Base-by-base conservation (phyloP, 2,113 vertebrate genomes). In the Nettapus auritus region DNA sequence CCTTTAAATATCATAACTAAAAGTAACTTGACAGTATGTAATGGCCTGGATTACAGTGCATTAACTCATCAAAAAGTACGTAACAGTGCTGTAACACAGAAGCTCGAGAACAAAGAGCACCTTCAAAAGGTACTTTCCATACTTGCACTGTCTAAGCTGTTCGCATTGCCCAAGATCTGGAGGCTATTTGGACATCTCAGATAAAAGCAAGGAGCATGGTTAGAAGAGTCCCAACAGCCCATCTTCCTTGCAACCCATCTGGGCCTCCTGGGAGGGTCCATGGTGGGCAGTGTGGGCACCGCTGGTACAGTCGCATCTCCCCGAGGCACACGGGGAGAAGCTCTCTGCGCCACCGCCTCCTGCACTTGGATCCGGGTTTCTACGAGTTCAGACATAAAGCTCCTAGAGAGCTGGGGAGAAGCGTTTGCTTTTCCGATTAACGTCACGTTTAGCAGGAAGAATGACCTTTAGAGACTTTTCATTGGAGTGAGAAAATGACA, bases 341-440 rank as follows among this genome's bases (percentile, higher is more conserved):
- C 9, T 17, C 33, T 22, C 14, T 33, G 17, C 23, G 8, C 8
- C 53, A 36, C 60, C 2, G 8, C 8, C n/a, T 26, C 82, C 12
- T 21, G 19, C 36, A 28, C 26, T 0, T 0, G 18, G 5, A 36
- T 14, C 22, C 15, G 8, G 3, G 4, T 9, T 75, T 63, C 77
- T 57, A 23, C 40, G 50, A 33, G 42, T 28, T 7, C 17, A 18
- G 33, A 28, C 33, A 33, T 5, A 66, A 52, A 73, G 38, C 13
- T 55, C 53, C 9, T 21, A 13, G 9, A 8, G 8, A n/a, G n/a
- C 29, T 21, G 34, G 13, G 64, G 33, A 71, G 36, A 71, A 66
- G 44, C 29, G 26, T 28, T 31, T 2, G 0, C 15, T 66, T 70
- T 40, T 46, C 50, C 29, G 66, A 8, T 34, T 78, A 46, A 53